Base-by-base conservation (phyloP, 2,113 vertebrate genomes). In the Numida meleagris region DNA sequence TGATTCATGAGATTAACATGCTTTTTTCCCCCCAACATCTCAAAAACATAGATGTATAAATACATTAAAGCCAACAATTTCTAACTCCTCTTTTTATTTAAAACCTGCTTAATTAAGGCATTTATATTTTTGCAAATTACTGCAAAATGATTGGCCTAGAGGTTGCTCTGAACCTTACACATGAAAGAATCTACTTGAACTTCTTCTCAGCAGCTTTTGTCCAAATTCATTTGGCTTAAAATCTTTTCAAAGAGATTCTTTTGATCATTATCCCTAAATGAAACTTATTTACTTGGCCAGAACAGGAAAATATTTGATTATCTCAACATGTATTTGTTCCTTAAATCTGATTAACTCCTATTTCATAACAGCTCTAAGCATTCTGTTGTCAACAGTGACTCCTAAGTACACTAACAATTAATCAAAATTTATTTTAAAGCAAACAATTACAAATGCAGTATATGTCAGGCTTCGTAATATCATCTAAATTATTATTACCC, bases 401-500 rank as follows among this genome's bases (percentile, higher is more conserved):
- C 48, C 68, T 51, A 88, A 63, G 80, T 74, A 84, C 82, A n/a
- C 38, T 91, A 45, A 45, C 2, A 82, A 89, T 7, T 5, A 86
- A 93, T 19, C 23, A 88, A 78, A 90, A 83, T 82, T 72, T 94
- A 93, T 82, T 97, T 93, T 53, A 75, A 93, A 90, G 70, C 59
- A 82, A 96, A 88, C 62, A 86, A 68, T 20, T 90, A 68, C 61
- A 89, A 95, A 76, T 91, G 20, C 68, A 92, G 61, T 15, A 38
- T 25, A 4, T 53, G 81, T 90, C 63, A 79, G 53, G 40, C 67
- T 72, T 88, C 67, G 43, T 94, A 88, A 80, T 74, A 57, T 25
- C 66, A 86, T 51, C 86, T 94, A 81, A 89, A 96, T 76, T 89
- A 91, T 92, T 91, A 95, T 82, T 95, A 82, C 45, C 74, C 84